Conservation (phyloP, 2,888 invertebrate genomes). For the Alitta virens region DNA sequence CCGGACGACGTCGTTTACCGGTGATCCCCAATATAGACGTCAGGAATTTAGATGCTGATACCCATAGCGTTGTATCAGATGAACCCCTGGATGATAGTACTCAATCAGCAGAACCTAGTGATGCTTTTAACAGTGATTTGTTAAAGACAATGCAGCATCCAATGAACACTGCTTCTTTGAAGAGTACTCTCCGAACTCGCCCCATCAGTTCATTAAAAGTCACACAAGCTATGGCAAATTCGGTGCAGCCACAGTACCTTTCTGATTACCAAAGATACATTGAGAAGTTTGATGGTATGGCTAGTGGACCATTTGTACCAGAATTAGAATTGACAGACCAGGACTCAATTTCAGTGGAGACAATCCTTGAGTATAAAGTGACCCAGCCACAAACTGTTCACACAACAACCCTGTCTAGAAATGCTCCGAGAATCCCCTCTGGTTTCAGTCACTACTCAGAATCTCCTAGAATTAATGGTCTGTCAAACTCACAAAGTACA, state of each 20-base stretch:
- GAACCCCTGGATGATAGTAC: no score
- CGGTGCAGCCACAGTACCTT: constrained; percentile 9
- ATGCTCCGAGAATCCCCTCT: background rate
- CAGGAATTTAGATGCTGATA: no score
- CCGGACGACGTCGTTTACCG: no score
- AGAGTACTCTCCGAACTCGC: background rate
- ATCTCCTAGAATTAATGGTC: background rate
- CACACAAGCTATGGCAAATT: background rate
- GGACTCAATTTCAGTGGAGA: background rate
- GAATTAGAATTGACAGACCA: background rate
- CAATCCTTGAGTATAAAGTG: background rate
- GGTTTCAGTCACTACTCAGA: background rate
- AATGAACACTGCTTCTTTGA: background rate
- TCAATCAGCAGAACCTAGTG: no score
- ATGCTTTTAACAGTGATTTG: background rate
- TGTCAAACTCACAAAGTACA: background rate
- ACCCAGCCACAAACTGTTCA: background rate
- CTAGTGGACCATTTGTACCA: constrained; percentile 18
- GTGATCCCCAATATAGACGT: no score
- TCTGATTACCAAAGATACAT: constrained; percentile 22
- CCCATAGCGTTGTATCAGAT: no score
- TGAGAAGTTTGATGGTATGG: constrained; percentile 16
- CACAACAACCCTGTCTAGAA: background rate
- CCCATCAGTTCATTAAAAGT: background rate
- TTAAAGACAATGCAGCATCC: background rate